phyloP scores from a whole-genome alignment of 2,797 vertebrate genomes.

The Amblyopsis hoosieri region DNA sequence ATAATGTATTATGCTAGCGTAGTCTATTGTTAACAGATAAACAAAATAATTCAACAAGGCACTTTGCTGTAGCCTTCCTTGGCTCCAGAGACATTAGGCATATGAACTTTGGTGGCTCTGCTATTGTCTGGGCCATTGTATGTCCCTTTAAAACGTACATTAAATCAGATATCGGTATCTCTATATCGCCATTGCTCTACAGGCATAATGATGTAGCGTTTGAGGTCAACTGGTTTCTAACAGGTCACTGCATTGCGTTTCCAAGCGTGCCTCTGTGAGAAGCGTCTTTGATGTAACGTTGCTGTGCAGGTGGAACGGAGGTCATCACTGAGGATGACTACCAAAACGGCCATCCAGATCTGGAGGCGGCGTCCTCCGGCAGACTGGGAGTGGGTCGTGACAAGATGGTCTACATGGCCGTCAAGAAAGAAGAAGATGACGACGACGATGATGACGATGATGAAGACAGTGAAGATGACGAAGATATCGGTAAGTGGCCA shows the following conservation, averaged over 20 bases:
- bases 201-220: no score
- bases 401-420: slow-evolving; percentile 99
- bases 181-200: no score
- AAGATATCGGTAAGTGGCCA: not conserved
- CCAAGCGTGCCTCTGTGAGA: not conserved
- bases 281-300: slow-evolving; percentile 1
- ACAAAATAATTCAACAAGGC: no score
- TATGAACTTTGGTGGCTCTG: no score
- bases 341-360: slow-evolving; percentile 90
- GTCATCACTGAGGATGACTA: slow-evolving; percentile 97
- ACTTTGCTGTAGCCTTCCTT: no score
- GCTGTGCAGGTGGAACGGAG: slow-evolving; percentile 89
- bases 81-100: no score
- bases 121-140: no score
- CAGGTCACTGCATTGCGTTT: not conserved
- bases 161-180: no score
- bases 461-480: slow-evolving; percentile 36
- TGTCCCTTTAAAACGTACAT: no score
- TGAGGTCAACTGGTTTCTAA: not conserved
- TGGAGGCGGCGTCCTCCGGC: slow-evolving; percentile 88
- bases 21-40: no score
- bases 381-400: slow-evolving; percentile 89
- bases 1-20: no score
- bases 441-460: slow-evolving; percentile 75
- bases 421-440: slow-evolving; percentile 93